phyloP scores from a whole-genome alignment of 2,797 vertebrate species.

The Sebastes cheni region DNA sequence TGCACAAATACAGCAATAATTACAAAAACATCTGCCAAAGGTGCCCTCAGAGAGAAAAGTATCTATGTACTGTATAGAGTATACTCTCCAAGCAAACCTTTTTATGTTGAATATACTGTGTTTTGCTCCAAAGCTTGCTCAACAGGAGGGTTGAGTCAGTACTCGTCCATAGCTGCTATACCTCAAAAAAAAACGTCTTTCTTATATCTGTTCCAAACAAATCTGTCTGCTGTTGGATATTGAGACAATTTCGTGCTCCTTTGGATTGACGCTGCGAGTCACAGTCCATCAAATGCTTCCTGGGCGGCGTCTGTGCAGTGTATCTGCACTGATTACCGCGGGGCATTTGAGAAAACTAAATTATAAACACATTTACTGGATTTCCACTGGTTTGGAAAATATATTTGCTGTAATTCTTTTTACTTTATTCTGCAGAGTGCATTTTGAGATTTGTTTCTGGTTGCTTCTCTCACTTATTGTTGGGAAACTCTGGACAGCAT shows the following conservation, averaged over 20 bases:
- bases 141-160: not conserved
- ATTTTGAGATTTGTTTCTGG: not conserved
- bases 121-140: not conserved
- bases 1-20: not conserved
- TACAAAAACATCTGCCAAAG: not conserved
- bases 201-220: not conserved
- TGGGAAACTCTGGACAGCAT: not conserved
- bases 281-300: conserved; percentile 17
- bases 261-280: not conserved
- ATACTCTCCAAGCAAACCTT: not conserved
- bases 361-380: not conserved
- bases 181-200: not conserved
- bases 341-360: conserved; percentile 1
- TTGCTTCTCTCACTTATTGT: not conserved
- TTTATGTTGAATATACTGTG: not conserved
- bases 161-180: not conserved
- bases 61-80: not conserved
- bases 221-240: not conserved
- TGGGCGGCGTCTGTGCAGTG: not conserved
- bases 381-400: conserved; percentile 2
- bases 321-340: not conserved
- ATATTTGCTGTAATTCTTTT: not conserved
- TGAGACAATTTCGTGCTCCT: not conserved
- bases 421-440: not conserved
- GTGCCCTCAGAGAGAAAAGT: not conserved